Base-by-base conservation (phyloP, 2,113 vertebrate genomes). In the Triplophysa tibetana region DNA sequence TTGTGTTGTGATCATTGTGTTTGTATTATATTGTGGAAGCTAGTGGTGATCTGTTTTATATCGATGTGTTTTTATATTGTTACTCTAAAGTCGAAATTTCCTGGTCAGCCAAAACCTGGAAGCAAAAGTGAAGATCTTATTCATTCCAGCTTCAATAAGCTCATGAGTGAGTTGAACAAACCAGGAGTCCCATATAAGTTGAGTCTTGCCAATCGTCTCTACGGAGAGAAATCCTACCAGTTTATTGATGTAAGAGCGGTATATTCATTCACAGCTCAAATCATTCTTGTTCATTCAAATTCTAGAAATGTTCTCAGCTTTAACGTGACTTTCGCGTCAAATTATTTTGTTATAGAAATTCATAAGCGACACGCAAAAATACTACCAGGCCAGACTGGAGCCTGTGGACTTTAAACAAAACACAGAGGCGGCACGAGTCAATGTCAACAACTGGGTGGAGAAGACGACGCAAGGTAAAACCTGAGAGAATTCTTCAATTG, bases 131-230 rank as follows among this genome's bases (percentile, higher is more conserved):
- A 68, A 21, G 86, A 91, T 56, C 90, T 94, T 0, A 7, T 93
- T 75, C 96, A 98, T 61, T 83, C 83, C 1, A 81, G 82, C 65
- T 96, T 97, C 50, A 88, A 87, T 66, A 38, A 85, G 10, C 90
- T 99, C 82, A 91, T 92, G 41, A 17, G 1, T 0, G 90, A 91
- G 11, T 87, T 99, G 66, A 95, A 95, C 90, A 94, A 93, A 80
- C 78, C 64, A 2, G 87, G 85, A 2, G 88, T 87, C n/a, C 87
- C 91, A 0, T 96, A 95, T 33, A 78, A 91, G 29, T 87, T 99
- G 78, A 95, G 90, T 38, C 70, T 96, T 1, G 97, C 95, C 77
- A 99, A 91, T 78, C 92, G 93, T 13, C 89, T 99, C 12, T 99
- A 94, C 24, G 96, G 95, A 84, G 96, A 98, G 80, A 88, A 94